A percentile compares a stretch with the other conserved stretches of the same genome.
phyloP scores from a whole-genome alignment of 1,140 invertebrate genomes.

The Ganaspis sp. region DNA sequence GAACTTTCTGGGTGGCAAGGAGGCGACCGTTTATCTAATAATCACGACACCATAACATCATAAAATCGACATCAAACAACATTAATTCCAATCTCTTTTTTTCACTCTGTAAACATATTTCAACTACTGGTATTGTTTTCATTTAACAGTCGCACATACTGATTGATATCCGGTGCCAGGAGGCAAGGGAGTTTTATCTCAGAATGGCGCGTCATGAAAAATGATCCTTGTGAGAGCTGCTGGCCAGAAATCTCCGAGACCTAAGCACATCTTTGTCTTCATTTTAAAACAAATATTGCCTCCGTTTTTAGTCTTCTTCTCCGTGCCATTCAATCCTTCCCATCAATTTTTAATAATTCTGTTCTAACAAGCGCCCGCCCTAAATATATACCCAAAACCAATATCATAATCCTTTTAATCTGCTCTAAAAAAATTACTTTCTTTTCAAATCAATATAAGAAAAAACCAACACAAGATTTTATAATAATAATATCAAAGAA shows the following conservation, averaged over 20 bases:
- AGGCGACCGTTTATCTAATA: slow-evolving; percentile 55
- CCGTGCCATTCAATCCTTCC: slow-evolving; percentile 31
- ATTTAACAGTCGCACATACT: slow-evolving; percentile 43
- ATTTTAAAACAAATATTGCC: slow-evolving; percentile 61
- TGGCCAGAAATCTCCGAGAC: slow-evolving; percentile 46
- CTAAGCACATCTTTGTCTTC: slow-evolving; percentile 52
- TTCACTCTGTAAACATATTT: slow-evolving; percentile 60
- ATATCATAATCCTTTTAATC: too few relatives aligned
- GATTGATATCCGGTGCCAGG: slow-evolving; percentile 37
- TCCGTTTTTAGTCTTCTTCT: too few relatives aligned
- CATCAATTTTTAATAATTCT: slow-evolving; percentile 12
- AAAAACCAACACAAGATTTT: too few relatives aligned
- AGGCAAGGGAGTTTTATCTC: slow-evolving; percentile 60
- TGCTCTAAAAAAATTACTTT: too few relatives aligned
- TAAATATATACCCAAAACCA: too few relatives aligned
- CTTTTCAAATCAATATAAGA: too few relatives aligned
- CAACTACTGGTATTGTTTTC: slow-evolving; percentile 56
- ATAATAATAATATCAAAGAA: too few relatives aligned
- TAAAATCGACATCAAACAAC: slow-evolving; percentile 66
- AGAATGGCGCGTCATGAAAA: slow-evolving; percentile 63
- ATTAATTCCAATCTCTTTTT: slow-evolving; percentile 57
- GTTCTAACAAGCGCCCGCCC: too few relatives aligned
- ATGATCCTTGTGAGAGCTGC: slow-evolving; percentile 67
- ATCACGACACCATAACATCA: slow-evolving; percentile 63
- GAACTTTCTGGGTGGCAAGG: slow-evolving; percentile 53